phyloP scores from a whole-genome alignment of 2,888 invertebrate genomes.

The Pyrrhopygopsis socrates region DNA sequence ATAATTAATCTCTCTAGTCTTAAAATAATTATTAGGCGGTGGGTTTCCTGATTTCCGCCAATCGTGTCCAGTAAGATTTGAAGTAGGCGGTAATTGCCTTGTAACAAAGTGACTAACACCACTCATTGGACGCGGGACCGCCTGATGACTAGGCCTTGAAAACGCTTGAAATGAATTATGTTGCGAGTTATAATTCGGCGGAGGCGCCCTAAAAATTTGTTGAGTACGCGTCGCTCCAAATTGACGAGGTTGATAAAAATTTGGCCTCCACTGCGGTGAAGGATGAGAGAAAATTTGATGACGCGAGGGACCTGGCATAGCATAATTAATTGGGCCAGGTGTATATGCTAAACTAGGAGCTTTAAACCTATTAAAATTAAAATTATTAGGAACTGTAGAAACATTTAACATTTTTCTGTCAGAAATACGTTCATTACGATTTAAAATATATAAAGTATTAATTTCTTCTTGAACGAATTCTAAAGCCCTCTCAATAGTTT shows the following conservation, averaged over 20 bases:
- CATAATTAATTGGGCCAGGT: too few species aligned
- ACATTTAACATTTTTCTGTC: not conserved
- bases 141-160: not conserved
- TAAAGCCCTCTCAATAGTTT: conserved; percentile 53
- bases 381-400: not conserved
- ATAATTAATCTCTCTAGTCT: conserved; percentile 76
- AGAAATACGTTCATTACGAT: conserved; percentile 20
- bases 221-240: not conserved
- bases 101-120: conserved; percentile 45
- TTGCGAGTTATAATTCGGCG: too few species aligned
- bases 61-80: conserved; percentile 52
- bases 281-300: not conserved
- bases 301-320: not conserved
- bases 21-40: conserved; percentile 81
- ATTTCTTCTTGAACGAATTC: conserved; percentile 62
- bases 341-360: too few species aligned
- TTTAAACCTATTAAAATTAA: not conserved
- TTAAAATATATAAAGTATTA: conserved; percentile 49
- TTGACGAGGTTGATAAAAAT: not conserved
- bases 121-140: conserved; percentile 49
- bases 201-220: not conserved
- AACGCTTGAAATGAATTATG: too few species aligned
- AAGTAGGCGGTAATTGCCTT: conserved; percentile 7
- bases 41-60: conserved; percentile 79
- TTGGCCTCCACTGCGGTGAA: not conserved